These are phyloP conservation scores for Mus musculus DNA, from an alignment of 2,113 vertebrate species.

Conservation along the genomic window GRCm39 chr2:27799001-27799500, in stretches of 20 bases:
- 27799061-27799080: background rate
- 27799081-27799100: no score
- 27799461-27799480: background rate
- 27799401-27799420: accelerated
- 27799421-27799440: background rate
- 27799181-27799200: background rate
- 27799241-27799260: no score
- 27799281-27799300: background rate
- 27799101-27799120: background rate
- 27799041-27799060: background rate
- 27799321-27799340: background rate
- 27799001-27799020: background rate
- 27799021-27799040: background rate
- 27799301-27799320: background rate
- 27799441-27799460: background rate
- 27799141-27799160: background rate
- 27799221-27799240: no score
- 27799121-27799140: background rate
- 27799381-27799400: background rate
- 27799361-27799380: background rate
- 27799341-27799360: background rate
- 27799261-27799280: background rate
- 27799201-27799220: background rate
- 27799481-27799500: background rate
- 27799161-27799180: background rate